Base-by-base conservation (phyloP, 2,797 vertebrate species). In the Fistularia tabacaria region DNA sequence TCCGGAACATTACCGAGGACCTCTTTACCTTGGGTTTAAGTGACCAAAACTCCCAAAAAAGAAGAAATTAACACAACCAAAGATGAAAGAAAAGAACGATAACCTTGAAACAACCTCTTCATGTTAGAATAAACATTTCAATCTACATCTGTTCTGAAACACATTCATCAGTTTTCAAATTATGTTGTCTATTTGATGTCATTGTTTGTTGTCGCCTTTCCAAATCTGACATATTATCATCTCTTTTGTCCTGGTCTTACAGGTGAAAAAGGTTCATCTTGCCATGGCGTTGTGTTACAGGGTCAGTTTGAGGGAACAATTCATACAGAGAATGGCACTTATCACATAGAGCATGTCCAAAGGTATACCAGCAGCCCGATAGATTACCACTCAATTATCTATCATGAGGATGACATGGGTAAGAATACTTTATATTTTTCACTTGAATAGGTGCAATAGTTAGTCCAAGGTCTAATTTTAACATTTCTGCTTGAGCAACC, bases 261-360 rank as follows among this genome's bases (percentile, higher is more conserved):
- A 94, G 92, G 84, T 60, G 92, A 93, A 51, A 49, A 13, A 0
- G 79, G 69, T 13, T 93, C 92, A 0, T 77, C 74, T 15, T 94
- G 93, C 71, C 85, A 93, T 0, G 92, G 93, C 4, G 90, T 90
- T 8, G 77, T 94, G 38, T 58, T 92, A 7, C 46, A 86, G 52
- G 92, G 93, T 38, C 89, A 84, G 64, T 94, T 94, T 74, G 92
- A 93, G 72, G 93, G 93, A 49, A 88, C 83, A 51, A 89, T 94
- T 58, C 67, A 75, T 14, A 92, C 92, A 11, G 38, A 59, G 38
- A 91, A 91, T 0, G 90, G 90, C 7, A 92, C 88, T 5, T 94
- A 87, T 66, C 88, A 92, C 25, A 60, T 94, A 7, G 92, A 94
- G 59, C 79, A 91, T 0, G 13, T 81, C 6, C 37, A 83, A 0